phyloP scores from a whole-genome alignment of 2,113 vertebrate species.

The Bolborhynchus lineola region DNA sequence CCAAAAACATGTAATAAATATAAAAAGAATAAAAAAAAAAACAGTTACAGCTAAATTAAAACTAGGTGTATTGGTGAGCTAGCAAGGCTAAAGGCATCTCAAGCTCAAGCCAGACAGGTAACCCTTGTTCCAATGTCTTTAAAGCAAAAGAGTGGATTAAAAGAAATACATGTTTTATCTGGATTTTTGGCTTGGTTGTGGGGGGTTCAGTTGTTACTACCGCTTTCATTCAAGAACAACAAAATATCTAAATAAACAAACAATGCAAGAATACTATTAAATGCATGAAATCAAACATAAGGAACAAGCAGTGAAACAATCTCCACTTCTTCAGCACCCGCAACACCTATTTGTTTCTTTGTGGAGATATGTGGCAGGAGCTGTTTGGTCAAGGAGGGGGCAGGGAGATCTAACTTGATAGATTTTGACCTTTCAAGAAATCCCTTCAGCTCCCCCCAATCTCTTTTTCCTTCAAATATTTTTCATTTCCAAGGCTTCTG shows the following conservation, averaged over 20 bases:
- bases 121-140: background rate
- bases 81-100: background rate
- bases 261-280: background rate
- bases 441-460: background rate
- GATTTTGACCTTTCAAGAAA: slow-evolving; percentile 31
- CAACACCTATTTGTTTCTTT: background rate
- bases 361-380: background rate
- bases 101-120: background rate
- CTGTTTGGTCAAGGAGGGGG: accelerated
- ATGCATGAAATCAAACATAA: background rate
- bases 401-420: background rate
- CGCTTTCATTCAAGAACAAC: background rate
- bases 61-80: background rate
- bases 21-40: background rate
- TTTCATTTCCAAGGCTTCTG: slow-evolving; percentile 7
- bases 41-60: background rate
- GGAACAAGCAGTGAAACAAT: background rate
- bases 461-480: slow-evolving; percentile 5
- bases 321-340: background rate
- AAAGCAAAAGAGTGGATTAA: background rate
- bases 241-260: background rate
- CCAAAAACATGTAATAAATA: background rate
- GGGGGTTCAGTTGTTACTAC: background rate
- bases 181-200: background rate
- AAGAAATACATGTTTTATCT: background rate